Percentiles rank a stretch among this genome's conserved stretches.
These are phyloP conservation scores for Drosophila ficusphila DNA, from an alignment of 1,140 invertebrate species.

Conservation along the genomic window DNA sequence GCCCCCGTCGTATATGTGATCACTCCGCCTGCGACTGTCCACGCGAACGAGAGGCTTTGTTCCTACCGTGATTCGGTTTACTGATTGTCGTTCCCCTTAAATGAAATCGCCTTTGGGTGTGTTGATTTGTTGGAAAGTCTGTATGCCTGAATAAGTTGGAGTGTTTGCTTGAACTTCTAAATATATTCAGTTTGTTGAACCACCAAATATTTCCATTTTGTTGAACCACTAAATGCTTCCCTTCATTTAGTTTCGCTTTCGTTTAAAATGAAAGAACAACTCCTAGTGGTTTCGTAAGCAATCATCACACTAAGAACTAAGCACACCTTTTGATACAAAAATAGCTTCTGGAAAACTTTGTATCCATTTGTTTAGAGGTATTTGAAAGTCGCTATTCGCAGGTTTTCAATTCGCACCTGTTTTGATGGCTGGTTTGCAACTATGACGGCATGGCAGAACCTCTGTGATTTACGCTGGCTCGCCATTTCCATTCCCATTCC, in stretches of 20 bases:
- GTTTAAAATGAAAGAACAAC: too few species aligned
- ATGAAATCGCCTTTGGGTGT: neutral
- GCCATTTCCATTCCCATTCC: neutral
- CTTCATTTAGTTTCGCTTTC: too few species aligned
- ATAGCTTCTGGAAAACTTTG: too few species aligned
- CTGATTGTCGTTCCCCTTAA: slow-evolving; percentile 3
- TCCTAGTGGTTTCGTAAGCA: too few species aligned
- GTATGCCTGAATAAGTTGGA: neutral
- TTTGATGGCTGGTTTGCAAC: slow-evolving; percentile 26
- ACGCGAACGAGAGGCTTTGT: slow-evolving; percentile 40
- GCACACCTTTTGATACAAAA: too few species aligned
- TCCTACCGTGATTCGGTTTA: slow-evolving; percentile 27
- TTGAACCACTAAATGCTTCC: too few species aligned
- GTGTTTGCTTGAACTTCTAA: too few species aligned
- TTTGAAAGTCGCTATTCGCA: neutral
- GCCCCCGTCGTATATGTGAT: slow-evolving; percentile 36
- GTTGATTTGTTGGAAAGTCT: neutral
- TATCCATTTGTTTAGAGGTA: neutral
- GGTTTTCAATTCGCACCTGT: neutral
- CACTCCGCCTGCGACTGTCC: slow-evolving; percentile 59
- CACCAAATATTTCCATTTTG: slow-evolving; percentile 1
- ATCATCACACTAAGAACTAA: too few species aligned
- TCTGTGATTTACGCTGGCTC: slow-evolving; percentile 14
- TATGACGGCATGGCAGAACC: slow-evolving; percentile 34
- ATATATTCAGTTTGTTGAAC: too few species aligned